phyloP scores from a whole-genome alignment of 1,140 invertebrate genomes.

The Microplitis mediator region DNA sequence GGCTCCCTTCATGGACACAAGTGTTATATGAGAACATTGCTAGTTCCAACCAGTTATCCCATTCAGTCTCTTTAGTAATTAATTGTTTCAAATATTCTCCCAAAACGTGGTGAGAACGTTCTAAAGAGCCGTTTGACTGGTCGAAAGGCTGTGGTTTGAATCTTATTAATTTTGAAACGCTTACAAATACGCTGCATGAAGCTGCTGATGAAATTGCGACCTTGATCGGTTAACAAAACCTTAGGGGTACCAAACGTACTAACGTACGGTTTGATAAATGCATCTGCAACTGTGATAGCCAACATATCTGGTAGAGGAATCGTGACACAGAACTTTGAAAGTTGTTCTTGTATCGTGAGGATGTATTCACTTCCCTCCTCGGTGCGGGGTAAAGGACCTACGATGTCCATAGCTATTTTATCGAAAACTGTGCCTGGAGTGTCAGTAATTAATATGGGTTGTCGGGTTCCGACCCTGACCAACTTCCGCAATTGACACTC shows the following conservation, averaged over 20 bases:
- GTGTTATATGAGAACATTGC: not conserved
- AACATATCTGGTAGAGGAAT: not conserved
- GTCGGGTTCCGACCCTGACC: too few relatives aligned
- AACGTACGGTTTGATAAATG: conserved; percentile 4
- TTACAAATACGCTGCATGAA: conserved; percentile 34
- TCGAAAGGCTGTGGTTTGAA: conserved; percentile 32
- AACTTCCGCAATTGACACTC: not conserved
- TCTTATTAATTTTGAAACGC: conserved; percentile 35
- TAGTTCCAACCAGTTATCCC: conserved; percentile 5
- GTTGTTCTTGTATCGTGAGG: not conserved
- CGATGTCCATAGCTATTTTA: too few relatives aligned
- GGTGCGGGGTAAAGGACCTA: not conserved
- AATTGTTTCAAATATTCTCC: conserved; percentile 30
- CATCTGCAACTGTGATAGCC: not conserved
- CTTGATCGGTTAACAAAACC: conserved; percentile 9
- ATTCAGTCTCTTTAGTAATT: not conserved
- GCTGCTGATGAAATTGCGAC: conserved; percentile 28
- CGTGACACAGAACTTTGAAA: not conserved
- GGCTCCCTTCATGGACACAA: not conserved
- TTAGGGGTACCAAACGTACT: conserved; percentile 2
- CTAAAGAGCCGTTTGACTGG: conserved; percentile 40
- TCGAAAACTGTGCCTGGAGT: too few relatives aligned
- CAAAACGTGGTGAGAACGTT: conserved; percentile 36
- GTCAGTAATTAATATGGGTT: too few relatives aligned
- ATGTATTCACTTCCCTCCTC: not conserved